Percentiles rank a stretch among this genome's conserved stretches.
Conservation (phyloP, 2,888 invertebrate species). For the Latrodectus hesperus region DNA sequence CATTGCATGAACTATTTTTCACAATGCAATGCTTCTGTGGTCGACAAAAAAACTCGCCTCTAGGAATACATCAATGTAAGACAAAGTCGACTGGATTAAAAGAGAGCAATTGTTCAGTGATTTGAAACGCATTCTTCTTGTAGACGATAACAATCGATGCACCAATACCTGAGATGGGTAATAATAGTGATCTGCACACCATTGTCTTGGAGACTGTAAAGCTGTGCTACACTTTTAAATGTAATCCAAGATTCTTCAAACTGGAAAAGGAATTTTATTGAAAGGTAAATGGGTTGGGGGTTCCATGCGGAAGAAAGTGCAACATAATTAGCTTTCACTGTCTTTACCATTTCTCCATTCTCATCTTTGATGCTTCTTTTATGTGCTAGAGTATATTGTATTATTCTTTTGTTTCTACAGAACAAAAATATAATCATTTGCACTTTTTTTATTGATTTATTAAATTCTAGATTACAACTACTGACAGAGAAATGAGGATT, state of each 20-base stretch:
- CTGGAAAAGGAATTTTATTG: not conserved
- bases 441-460: too few species aligned
- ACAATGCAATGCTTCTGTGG: constrained; percentile 4
- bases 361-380: too few species aligned
- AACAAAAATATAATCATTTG: too few species aligned
- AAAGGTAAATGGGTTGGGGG: not conserved
- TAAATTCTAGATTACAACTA: too few species aligned
- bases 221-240: not conserved
- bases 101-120: constrained; percentile 26
- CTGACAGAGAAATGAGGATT: too few species aligned
- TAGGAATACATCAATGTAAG: not conserved
- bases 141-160: constrained; percentile 39
- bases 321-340: too few species aligned
- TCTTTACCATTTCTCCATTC: too few species aligned
- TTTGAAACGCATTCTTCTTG: constrained; percentile 12
- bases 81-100: constrained; percentile 26
- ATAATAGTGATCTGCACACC: constrained; percentile 36
- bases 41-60: not conserved
- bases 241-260: too few species aligned
- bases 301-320: not conserved
- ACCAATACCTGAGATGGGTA: constrained; percentile 9
- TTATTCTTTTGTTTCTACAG: too few species aligned
- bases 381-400: too few species aligned
- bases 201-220: constrained; percentile 36
- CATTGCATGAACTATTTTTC: not conserved